Evolutionary conservation across 2,888 invertebrate species (phyloP), one percentile per base, ranked within the genome.

Genomic region (Timandra comae): DNA sequence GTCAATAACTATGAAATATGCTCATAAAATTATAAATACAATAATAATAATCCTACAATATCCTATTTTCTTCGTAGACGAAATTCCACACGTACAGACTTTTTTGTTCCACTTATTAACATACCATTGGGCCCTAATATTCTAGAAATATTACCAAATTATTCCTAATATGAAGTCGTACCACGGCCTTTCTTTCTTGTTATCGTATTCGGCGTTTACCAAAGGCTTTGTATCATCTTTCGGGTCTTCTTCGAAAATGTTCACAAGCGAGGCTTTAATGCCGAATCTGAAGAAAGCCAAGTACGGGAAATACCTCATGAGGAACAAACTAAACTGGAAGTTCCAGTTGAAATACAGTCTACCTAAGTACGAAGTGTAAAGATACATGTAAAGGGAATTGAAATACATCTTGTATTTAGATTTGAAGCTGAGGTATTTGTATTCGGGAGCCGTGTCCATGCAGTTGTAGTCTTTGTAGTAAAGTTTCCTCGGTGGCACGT

Each of bases 281-380:
- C 93, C 93, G 57, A 88, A 93, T 22, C 76, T 84, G 53, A 87
- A 87, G 66, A 91, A 90, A 0, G 92, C 92, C 25, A 93, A 52
- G 46, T 90, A 90, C 0, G 94, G 94, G 53, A 89, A 90, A 32
- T 90, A 87, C 46, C 88, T 88, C 65, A 91, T 89, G 0, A 93
- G 58, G 43, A 88, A 86, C 9, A 93, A 60, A 10, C 88, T 79
- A 1, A 90, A 54, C 53, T 80, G 76, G 59, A 90, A 89, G 29
- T 89, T 78, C 12, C 75, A 60, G 58, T 93, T 93, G 30, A 91
- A 87, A 49, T 89, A 88, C 25, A 85, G 65, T 6, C 91, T 86
- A 9, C 91, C 88, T 30, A 89, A 53, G 35, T 50, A 64, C 7
- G 80, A 87, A 5, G 69, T 63, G 50, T 88, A 82, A 5, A 88